A percentile compares a stretch with the other conserved stretches of the same genome.
These are phyloP conservation scores for Tenthredo distinguenda DNA, from an alignment of 2,888 invertebrate genomes.

Conservation along the genomic window DNA sequence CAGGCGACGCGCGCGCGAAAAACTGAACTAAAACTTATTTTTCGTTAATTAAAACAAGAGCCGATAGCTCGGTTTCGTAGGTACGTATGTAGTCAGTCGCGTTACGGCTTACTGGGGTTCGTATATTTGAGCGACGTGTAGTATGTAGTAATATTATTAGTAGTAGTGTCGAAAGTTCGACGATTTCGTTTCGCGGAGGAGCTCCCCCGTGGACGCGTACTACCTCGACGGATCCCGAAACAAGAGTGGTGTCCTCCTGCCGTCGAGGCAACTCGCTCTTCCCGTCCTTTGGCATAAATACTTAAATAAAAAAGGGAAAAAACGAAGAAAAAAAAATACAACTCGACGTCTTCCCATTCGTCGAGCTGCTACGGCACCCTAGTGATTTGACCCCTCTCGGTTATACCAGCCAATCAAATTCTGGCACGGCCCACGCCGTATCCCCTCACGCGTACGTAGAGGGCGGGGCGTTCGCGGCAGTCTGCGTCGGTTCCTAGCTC, in stretches of 20 bases:
- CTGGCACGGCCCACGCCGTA: constrained; percentile 67
- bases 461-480: constrained; percentile 62
- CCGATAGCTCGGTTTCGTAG: background rate
- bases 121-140: background rate
- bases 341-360: constrained; percentile 65
- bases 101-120: background rate
- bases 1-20: constrained; percentile 25
- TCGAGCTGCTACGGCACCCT: constrained; percentile 60
- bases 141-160: background rate
- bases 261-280: constrained; percentile 64
- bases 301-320: constrained; percentile 65
- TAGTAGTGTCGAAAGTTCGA: constrained; percentile 10
- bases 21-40: background rate
- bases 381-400: constrained; percentile 63
- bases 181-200: background rate
- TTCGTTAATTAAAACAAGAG: background rate
- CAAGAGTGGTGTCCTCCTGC: constrained; percentile 75
- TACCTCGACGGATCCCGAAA: constrained; percentile 74
- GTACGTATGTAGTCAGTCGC: background rate
- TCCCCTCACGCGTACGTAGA: constrained; percentile 62
- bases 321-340: constrained; percentile 70
- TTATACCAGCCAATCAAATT: constrained; percentile 64
- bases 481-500: constrained; percentile 42
- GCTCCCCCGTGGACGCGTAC: constrained; percentile 67
- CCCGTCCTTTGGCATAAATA: constrained; percentile 71